Base-by-base conservation (phyloP, 2,888 invertebrate genomes). In the Mycalesis mineus region DNA sequence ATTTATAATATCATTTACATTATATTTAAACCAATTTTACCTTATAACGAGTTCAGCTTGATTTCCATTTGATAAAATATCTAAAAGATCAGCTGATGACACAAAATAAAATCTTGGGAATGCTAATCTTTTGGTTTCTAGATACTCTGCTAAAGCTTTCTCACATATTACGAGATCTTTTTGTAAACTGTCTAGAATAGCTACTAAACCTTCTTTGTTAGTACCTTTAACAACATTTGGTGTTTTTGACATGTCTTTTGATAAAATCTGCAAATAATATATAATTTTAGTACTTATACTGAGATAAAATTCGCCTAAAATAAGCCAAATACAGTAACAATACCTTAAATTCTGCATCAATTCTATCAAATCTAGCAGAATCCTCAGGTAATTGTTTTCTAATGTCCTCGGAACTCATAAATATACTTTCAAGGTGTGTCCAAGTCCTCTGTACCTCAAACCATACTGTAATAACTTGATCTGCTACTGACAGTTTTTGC, bases 101-200 rank as follows among this genome's bases (percentile, higher is more conserved):
- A 98, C 97, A 83, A 98, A 98, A 88, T 98, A 98, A 88, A 98
- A 98, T 75, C 96, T 91, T 13, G 98, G 98, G 88, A 98, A 98
- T 3, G 98, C 97, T 55, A 98, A 89, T 70, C 98, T 92, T 84
- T 98, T 98, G 0, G 98, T 98, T 91, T 98, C 98, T 70, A 98
- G 91, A 85, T 98, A 98, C 80, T 98, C 98, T 22, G 98, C 98
- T 62, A 98, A 88, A 8, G 98, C 98, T 85, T 98, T 98, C 84
- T 98, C 98, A 80, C 98, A 98, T 29, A 98, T 91, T 0, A 95
- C 94, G 61, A 98, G 88, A 76, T 96, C 95, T 67, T 93, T 93
- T 78, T 98, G 98, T 48, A 98, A 86, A 52, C 90, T 88, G 72
- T 98, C 98, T 42, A 98, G 89, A 62, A 93, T 92, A 59, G 94